Percentiles rank a stretch among this genome's conserved stretches.
phyloP scores from a whole-genome alignment of 2,113 vertebrate species.

The Dipodomys merriami region DNA sequence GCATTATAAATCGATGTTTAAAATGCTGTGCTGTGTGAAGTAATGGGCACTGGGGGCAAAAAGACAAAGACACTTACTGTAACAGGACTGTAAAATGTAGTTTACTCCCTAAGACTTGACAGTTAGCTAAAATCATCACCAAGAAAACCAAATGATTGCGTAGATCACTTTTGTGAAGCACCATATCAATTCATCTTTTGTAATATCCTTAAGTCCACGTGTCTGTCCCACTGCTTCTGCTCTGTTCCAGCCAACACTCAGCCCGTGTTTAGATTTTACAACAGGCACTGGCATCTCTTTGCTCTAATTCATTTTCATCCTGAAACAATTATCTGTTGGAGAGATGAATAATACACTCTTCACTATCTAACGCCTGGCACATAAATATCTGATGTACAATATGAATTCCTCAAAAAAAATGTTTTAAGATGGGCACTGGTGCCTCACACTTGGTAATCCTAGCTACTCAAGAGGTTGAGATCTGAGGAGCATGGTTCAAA shows the following conservation, averaged over 20 bases:
- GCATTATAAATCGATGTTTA: neutral
- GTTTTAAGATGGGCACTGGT: too few relatives aligned
- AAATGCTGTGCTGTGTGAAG: neutral
- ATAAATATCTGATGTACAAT: constrained; percentile 19
- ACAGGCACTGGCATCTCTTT: constrained; percentile 53
- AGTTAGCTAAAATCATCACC: neutral
- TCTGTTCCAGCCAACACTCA: neutral
- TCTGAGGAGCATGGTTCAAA: too few relatives aligned
- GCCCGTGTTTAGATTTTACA: constrained; percentile 37
- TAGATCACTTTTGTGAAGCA: neutral
- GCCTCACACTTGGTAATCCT: too few relatives aligned
- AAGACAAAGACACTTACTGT: neutral
- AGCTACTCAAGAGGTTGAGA: too few relatives aligned
- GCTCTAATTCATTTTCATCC: constrained; percentile 67
- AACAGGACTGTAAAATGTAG: neutral
- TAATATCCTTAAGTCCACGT: neutral
- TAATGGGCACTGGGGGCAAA: neutral
- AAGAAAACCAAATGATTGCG: constrained; percentile 25
- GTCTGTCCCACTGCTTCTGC: neutral
- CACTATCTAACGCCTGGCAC: constrained; percentile 19
- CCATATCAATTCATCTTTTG: constrained; percentile 45
- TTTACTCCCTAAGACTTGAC: neutral
- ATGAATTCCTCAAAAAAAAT: neutral
- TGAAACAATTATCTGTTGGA: constrained; percentile 71
- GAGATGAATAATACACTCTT: constrained; percentile 52